Evolutionary conservation across 2,113 vertebrate species (phyloP).

Genomic region (Channa maculata): DNA sequence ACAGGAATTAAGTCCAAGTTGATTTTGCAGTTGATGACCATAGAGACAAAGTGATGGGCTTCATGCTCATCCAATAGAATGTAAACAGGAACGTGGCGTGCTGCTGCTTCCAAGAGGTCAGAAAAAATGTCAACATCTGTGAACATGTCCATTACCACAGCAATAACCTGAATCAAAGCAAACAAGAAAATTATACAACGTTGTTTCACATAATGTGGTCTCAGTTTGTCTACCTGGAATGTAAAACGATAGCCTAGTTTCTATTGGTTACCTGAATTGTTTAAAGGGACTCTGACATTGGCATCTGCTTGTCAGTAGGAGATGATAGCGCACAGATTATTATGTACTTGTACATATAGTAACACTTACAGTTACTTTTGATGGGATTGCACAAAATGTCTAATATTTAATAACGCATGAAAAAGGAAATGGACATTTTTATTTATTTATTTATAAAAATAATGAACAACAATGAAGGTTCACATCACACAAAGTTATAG

Average conservation of each 20-base stretch:
- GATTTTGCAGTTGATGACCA: slow-evolving; percentile 91
- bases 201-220: too few species aligned
- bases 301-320: not conserved
- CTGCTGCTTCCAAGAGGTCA: slow-evolving; percentile 91
- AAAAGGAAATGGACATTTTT: too few species aligned
- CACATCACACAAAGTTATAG: too few species aligned
- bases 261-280: not conserved
- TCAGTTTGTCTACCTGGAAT: too few species aligned
- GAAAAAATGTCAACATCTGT: slow-evolving; percentile 94
- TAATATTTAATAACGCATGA: too few species aligned
- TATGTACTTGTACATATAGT: not conserved
- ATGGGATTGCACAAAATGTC: too few species aligned
- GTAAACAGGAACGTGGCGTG: slow-evolving; percentile 93
- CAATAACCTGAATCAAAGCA: slow-evolving; percentile 88
- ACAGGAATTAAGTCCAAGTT: slow-evolving; percentile 93
- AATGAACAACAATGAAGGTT: too few species aligned
- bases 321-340: not conserved
- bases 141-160: slow-evolving; percentile 96
- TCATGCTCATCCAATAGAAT: slow-evolving; percentile 94
- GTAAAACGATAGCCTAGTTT: not conserved
- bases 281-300: not conserved
- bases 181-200: not conserved
- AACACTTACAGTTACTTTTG: not conserved
- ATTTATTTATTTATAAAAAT: too few species aligned
- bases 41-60: slow-evolving; percentile 90